A percentile compares a stretch with the other conserved stretches of the same genome.
These are phyloP conservation scores for Montipora capricornis DNA, from an alignment of 64 coral and sea anemone genomes.

Conservation along the genomic window DNA sequence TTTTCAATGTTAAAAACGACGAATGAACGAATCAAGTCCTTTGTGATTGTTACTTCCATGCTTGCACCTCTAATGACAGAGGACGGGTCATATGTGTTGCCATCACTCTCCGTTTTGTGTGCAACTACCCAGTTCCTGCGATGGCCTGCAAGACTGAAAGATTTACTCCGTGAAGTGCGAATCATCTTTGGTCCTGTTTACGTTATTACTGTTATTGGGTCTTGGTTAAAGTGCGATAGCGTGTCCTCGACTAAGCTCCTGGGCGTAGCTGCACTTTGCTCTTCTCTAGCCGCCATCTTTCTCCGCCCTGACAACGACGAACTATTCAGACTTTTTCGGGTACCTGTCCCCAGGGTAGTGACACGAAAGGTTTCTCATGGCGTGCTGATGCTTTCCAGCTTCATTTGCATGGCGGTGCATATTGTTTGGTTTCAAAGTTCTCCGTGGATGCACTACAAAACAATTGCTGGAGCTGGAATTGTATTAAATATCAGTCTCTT, in stretches of 20 bases:
- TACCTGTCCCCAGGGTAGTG: background rate
- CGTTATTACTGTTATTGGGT: background rate
- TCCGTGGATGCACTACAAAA: background rate
- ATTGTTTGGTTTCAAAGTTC: background rate
- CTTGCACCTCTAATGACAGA: background rate
- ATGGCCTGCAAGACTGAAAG: background rate
- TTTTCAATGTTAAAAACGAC: background rate
- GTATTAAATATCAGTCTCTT: background rate
- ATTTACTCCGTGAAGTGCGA: background rate
- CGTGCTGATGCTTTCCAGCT: background rate
- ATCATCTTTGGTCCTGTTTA: conserved; percentile 16
- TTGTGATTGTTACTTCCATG: background rate
- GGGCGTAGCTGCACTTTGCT: background rate
- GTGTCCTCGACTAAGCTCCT: background rate
- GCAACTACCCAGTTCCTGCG: background rate
- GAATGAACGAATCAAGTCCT: background rate
- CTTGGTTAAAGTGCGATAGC: background rate
- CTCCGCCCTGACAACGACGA: conserved; percentile 19
- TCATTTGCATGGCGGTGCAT: background rate
- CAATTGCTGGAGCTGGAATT: background rate
- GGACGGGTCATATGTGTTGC: background rate
- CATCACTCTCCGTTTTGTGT: background rate
- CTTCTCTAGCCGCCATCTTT: conserved; percentile 14
- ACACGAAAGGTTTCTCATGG: background rate
- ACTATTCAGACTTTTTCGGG: background rate